Conservation (phyloP, 2,797 vertebrate genomes). For the Emys orbicularis region DNA sequence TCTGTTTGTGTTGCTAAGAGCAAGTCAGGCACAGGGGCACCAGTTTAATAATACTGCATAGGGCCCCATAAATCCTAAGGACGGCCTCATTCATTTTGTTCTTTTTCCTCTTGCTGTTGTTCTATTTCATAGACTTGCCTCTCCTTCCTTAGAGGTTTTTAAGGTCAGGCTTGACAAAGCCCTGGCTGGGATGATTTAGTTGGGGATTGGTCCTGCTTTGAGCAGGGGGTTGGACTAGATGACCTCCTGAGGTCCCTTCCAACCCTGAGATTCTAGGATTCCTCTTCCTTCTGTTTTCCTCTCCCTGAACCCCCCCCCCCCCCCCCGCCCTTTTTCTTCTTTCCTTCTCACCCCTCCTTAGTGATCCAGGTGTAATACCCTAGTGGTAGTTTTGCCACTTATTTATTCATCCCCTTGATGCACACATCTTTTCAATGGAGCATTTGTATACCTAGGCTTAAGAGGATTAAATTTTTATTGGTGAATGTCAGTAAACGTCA, state of each 20-base stretch:
- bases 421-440: accelerated
- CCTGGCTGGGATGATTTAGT: no score
- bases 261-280: no score
- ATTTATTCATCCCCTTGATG: not conserved
- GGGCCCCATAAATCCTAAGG: no score
- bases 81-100: not conserved
- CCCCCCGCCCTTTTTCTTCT: no score
- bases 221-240: no score
- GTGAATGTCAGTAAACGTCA: not conserved
- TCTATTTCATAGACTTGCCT: not conserved
- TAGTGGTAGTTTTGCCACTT: accelerated
- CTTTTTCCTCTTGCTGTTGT: not conserved
- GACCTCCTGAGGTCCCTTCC: no score
- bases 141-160: no score
- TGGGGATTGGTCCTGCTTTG: no score
- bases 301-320: not conserved
- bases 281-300: not conserved
- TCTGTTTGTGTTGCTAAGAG: no score
- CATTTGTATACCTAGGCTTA: not conserved
- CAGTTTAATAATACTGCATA: no score
- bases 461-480: not conserved
- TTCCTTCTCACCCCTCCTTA: not conserved
- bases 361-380: not conserved
- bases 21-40: no score
- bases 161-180: no score